Evolutionary conservation across 64 coral and sea anemone species (phyloP).

Genomic region (Actinia tenebrosa): DNA sequence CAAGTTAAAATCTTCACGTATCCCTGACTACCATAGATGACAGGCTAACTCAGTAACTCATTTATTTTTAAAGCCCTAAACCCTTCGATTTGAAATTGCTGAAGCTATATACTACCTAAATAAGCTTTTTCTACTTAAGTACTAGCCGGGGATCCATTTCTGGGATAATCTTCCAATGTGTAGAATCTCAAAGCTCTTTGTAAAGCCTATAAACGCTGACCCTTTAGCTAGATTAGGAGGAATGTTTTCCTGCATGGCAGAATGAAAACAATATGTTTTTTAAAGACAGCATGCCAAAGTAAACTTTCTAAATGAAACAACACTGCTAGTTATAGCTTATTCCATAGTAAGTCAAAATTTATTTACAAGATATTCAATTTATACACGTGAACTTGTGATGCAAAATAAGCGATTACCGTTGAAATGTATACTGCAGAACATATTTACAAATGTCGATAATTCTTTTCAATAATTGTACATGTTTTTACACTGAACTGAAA

Average conservation of each 20-base stretch:
- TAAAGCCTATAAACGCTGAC: too few species aligned
- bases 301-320: neutral
- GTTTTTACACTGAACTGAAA: neutral
- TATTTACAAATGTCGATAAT: neutral
- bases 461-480: neutral
- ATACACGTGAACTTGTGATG: neutral
- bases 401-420: neutral
- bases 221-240: too few species aligned
- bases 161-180: too few species aligned
- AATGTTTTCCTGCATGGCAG: neutral
- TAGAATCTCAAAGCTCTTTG: too few species aligned
- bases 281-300: neutral
- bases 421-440: neutral
- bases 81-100: too few species aligned
- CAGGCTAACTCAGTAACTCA: too few species aligned
- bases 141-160: too few species aligned
- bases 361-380: neutral
- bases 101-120: too few species aligned
- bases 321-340: neutral
- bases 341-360: neutral
- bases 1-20: too few species aligned
- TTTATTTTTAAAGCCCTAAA: too few species aligned
- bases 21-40: too few species aligned
- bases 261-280: neutral
- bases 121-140: too few species aligned